Percentiles rank a stretch among this genome's conserved stretches.
These are phyloP conservation scores for Scelioninae gen. 2 DNA, from an alignment of 2,888 invertebrate species.

Conservation along the genomic window DNA sequence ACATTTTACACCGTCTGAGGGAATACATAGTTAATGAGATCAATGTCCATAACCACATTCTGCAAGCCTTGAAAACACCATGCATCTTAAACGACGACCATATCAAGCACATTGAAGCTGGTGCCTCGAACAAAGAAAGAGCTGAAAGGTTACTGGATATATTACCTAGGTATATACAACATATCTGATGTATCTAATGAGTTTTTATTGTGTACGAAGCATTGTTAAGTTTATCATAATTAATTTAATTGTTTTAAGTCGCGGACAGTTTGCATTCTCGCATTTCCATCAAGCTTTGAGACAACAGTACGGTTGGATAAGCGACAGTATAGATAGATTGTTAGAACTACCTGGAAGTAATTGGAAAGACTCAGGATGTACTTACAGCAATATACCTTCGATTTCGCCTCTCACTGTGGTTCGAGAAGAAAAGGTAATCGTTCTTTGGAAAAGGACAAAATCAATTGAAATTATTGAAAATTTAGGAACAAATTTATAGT, in stretches of 20 bases:
- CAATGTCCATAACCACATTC: conserved; percentile 69
- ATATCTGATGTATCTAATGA: too few relatives aligned
- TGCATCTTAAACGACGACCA: conserved; percentile 67
- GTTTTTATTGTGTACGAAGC: conserved; percentile 41
- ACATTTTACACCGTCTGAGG: conserved; percentile 64
- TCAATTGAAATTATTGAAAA: too few relatives aligned
- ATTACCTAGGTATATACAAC: conserved; percentile 70
- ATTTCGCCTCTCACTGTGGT: conserved; percentile 68
- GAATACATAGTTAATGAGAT: conserved; percentile 66
- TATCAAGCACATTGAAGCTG: conserved; percentile 63
- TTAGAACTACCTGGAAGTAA: conserved; percentile 60
- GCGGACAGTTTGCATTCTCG: conserved; percentile 75
- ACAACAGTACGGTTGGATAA: conserved; percentile 79
- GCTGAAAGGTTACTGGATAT: conserved; percentile 68
- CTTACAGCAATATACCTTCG: conserved; percentile 66
- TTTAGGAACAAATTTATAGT: conserved; percentile 6
- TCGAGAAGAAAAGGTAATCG: conserved; percentile 70
- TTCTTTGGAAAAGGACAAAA: too few relatives aligned
- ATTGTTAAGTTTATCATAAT: too few relatives aligned
- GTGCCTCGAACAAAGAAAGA: conserved; percentile 60
- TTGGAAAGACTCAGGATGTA: conserved; percentile 20
- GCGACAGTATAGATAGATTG: conserved; percentile 75
- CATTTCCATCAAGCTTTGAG: conserved; percentile 77
- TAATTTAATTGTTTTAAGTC: conserved; percentile 56
- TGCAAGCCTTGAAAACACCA: conserved; percentile 64